Evolutionary conservation across 2,888 invertebrate genomes (phyloP).

Genomic region (Microdon myrmicae): DNA sequence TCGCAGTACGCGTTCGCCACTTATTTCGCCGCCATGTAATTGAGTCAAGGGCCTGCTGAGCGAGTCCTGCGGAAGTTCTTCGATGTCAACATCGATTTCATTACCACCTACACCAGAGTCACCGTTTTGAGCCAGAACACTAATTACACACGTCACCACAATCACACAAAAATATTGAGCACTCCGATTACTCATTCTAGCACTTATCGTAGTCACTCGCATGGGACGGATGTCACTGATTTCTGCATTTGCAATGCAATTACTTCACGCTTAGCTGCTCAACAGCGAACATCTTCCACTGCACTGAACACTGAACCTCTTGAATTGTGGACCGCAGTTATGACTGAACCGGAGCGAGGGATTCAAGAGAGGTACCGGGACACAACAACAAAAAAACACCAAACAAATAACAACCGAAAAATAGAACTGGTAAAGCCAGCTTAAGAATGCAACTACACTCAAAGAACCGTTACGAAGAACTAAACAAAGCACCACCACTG

Average conservation of each 20-base stretch:
- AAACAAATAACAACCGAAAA: constrained; percentile 19
- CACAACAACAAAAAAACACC: constrained; percentile 12
- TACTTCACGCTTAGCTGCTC: background rate
- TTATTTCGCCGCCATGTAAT: constrained; percentile 62
- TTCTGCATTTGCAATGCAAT: constrained; percentile 32
- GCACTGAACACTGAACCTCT: constrained; percentile 10
- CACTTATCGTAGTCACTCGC: constrained; percentile 34
- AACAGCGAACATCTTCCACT: background rate
- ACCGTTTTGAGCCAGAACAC: constrained; percentile 22
- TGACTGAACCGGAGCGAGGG: constrained; percentile 30
- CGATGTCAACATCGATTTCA: constrained; percentile 42
- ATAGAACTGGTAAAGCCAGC: constrained; percentile 42
- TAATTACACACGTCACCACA: constrained; percentile 7
- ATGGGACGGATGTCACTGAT: constrained; percentile 24
- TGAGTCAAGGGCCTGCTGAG: constrained; percentile 56
- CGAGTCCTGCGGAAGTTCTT: constrained; percentile 23
- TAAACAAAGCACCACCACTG: constrained; percentile 55
- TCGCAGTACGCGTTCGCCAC: constrained; percentile 62
- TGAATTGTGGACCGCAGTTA: constrained; percentile 17
- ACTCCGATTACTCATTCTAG: constrained; percentile 42
- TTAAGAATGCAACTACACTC: constrained; percentile 62
- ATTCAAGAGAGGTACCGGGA: too few species aligned
- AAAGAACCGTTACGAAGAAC: constrained; percentile 67
- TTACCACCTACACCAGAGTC: constrained; percentile 33
- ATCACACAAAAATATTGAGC: constrained; percentile 34